phyloP scores from a whole-genome alignment of 2,797 vertebrate species.

The Molossus alvarezi region DNA sequence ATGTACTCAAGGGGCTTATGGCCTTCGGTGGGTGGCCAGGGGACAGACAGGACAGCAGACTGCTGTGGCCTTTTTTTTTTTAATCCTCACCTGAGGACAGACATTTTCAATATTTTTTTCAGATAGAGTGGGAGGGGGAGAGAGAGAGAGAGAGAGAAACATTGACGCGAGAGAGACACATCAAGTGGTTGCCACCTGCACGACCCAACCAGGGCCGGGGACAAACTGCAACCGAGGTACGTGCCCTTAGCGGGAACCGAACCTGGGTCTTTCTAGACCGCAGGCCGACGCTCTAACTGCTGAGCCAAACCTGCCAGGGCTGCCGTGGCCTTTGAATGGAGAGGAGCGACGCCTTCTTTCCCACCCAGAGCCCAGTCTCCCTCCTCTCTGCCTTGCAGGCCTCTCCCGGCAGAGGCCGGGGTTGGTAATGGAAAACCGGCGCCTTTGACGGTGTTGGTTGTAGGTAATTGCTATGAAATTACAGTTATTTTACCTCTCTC shows the following conservation, averaged over 20 bases:
- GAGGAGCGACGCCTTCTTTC: not conserved
- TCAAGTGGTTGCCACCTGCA: too few relatives aligned
- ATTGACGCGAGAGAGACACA: too few relatives aligned
- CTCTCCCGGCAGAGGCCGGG: conserved; percentile 57
- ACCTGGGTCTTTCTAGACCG: too few relatives aligned
- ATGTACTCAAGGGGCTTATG: not conserved
- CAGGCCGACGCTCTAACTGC: too few relatives aligned
- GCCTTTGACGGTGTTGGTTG: conserved; percentile 12
- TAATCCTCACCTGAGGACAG: too few relatives aligned
- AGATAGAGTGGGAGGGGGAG: too few relatives aligned
- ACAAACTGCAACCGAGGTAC: too few relatives aligned
- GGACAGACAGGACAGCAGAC: not conserved
- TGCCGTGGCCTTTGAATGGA: not conserved
- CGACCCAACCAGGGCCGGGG: too few relatives aligned
- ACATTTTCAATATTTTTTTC: too few relatives aligned
- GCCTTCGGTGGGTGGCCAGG: not conserved
- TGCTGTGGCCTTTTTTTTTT: not conserved
- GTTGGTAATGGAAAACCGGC: conserved; percentile 61
- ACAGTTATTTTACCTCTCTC: conserved; percentile 67
- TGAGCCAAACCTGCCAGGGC: too few relatives aligned
- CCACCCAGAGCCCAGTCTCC: not conserved
- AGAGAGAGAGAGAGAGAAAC: too few relatives aligned
- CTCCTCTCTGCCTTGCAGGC: conserved; percentile 55
- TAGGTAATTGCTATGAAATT: conserved; percentile 71
- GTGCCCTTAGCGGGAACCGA: too few relatives aligned